Evolutionary conservation across 2,113 vertebrate species (phyloP).

Genomic region (Chlamydotis undulata): DNA sequence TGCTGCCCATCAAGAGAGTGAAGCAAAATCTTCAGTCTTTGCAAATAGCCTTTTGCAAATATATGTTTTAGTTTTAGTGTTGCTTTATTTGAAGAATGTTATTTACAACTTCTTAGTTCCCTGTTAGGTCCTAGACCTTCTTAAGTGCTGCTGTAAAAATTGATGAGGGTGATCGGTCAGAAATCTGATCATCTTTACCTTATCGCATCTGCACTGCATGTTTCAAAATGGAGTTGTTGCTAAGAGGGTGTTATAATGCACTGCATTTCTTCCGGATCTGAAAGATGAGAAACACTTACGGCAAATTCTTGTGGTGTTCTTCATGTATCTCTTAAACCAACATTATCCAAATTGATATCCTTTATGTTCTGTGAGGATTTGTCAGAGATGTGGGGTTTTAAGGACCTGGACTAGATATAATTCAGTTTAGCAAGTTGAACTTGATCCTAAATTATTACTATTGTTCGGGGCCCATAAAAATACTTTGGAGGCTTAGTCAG

Average conservation of each 20-base stretch:
- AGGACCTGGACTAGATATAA: neutral
- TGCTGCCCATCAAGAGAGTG: neutral
- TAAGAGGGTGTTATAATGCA: neutral
- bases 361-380: neutral
- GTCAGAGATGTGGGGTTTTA: neutral
- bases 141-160: neutral
- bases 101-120: neutral
- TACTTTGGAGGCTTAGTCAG: slow-evolving; percentile 68
- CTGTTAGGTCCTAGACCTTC: neutral
- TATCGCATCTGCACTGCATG: neutral
- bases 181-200: neutral
- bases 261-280: neutral
- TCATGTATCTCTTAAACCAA: neutral
- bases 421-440: slow-evolving; percentile 44
- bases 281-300: neutral
- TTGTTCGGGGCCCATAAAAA: slow-evolving; percentile 58
- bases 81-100: neutral
- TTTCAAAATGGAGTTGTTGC: neutral
- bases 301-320: neutral
- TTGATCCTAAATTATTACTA: slow-evolving; percentile 48
- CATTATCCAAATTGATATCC: neutral
- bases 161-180: neutral
- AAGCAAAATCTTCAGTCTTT: neutral
- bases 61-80: neutral
- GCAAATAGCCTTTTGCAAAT: neutral